These are phyloP conservation scores for Silurus aristotelis DNA, from an alignment of 2,797 vertebrate species.

Conservation along the genomic window DNA sequence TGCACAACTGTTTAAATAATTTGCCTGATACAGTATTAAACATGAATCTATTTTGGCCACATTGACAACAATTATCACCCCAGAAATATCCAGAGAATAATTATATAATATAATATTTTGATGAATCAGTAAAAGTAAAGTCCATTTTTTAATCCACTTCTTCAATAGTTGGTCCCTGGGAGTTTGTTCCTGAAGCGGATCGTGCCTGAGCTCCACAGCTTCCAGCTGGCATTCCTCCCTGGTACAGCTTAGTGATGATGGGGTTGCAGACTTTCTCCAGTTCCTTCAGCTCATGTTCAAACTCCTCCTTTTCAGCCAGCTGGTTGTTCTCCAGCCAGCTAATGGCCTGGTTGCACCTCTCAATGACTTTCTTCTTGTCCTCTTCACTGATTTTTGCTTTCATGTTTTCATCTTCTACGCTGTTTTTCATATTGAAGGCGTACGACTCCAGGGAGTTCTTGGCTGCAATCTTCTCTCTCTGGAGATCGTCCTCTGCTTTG, in stretches of 20 bases:
- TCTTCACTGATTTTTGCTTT: slow-evolving; percentile 54
- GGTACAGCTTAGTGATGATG: slow-evolving; percentile 59
- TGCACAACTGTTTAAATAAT: too few relatives aligned
- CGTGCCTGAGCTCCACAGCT: slow-evolving; percentile 51
- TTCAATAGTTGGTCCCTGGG: slow-evolving; percentile 54
- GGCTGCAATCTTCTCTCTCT: slow-evolving; percentile 54
- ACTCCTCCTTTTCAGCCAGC: slow-evolving; percentile 57
- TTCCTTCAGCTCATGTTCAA: slow-evolving; percentile 54
- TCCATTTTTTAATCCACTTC: slow-evolving; percentile 53
- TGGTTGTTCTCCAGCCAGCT: slow-evolving; percentile 58
- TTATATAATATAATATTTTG: too few relatives aligned
- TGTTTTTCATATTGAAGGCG: slow-evolving; percentile 57
- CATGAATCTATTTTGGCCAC: too few relatives aligned
- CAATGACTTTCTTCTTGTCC: slow-evolving; percentile 53
- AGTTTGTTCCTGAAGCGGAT: slow-evolving; percentile 24
- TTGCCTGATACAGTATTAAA: too few relatives aligned
- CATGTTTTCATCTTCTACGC: slow-evolving; percentile 54
- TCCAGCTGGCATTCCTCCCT: slow-evolving; percentile 55
- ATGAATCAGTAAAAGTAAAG: too few relatives aligned
- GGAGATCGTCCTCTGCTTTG: slow-evolving; percentile 55
- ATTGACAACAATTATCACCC: too few relatives aligned
- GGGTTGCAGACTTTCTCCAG: slow-evolving; percentile 59
- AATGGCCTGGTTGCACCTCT: slow-evolving; percentile 51
- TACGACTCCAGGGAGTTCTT: slow-evolving; percentile 58
- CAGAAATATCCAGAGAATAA: too few relatives aligned